Evolutionary conservation across 2,888 invertebrate genomes (phyloP), one percentile per base, ranked within the genome.

Genomic region (Teinopalpus imperialis): DNA sequence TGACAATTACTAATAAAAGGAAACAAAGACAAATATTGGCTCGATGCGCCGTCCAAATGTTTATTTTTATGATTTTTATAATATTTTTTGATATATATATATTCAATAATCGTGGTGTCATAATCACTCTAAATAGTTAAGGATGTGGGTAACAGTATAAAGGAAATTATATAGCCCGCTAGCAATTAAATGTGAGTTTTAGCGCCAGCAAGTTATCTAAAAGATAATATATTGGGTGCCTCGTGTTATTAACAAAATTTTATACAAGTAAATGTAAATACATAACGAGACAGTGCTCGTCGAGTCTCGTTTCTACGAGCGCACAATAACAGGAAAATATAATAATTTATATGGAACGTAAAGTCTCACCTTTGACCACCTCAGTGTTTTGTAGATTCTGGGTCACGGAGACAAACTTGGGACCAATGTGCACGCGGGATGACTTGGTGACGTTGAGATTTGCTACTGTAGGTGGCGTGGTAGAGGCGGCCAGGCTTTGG

Each of bases 381-480:
- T 83, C 82, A 7, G 69, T 73, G 61, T 74, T 77, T 51, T 81
- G 77, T 1, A 86, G 71, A 49, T 78, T 81, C 49, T 83, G 81
- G 2, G 78, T 83, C 37, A 85, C 75, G 6, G 74, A 71, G 10
- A 80, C 72, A 51, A 85, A 74, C 57, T 79, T 81, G 8, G 81
- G 75, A 2, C 87, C 86, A 44, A 86, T 67, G 59, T 85, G 85
- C 26, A 83, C 71, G 8, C 68, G 63, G 1, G 73, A 64, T 2
- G 81, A 81, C 40, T 75, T 76, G 37, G 67, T 72, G 6, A 85
- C 75, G 51, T 74, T 79, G 23, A 85, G 56, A 41, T 68, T 77
- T 8, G 67, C 63, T 8, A 76, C 65, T 23, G 59, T 53, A 1
- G 80, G 74, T 8, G 59, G 50, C 1, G 64, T 62, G 2, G 63